These are phyloP conservation scores for Nannoperca australis DNA, from an alignment of 2,797 vertebrate species.

Conservation along the genomic window DNA sequence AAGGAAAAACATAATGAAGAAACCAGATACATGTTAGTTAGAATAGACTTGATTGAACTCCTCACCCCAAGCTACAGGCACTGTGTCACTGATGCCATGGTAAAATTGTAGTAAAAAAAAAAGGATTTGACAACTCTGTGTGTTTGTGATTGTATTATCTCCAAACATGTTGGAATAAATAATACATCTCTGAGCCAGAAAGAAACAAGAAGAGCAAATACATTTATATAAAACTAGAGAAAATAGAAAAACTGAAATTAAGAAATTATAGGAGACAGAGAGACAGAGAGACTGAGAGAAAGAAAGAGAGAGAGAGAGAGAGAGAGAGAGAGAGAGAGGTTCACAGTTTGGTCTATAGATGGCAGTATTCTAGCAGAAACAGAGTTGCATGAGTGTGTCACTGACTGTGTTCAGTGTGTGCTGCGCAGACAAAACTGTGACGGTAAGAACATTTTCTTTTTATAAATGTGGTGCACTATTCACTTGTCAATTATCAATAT, in stretches of 20 bases:
- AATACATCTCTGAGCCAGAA: not conserved
- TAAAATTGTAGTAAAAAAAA: not conserved
- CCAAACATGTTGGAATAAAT: not conserved
- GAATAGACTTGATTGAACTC: not conserved
- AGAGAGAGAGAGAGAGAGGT: slow-evolving; percentile 1
- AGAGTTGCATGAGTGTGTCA: slow-evolving; percentile 49
- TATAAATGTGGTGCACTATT: not conserved
- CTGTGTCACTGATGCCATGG: not conserved
- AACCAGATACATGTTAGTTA: not conserved
- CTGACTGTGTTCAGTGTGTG: slow-evolving; percentile 35
- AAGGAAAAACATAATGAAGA: too few relatives aligned
- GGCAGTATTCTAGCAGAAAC: slow-evolving; percentile 85
- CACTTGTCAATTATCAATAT: not conserved
- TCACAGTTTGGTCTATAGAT: slow-evolving; percentile 81
- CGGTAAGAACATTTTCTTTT: slow-evolving; percentile 48
- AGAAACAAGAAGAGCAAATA: not conserved
- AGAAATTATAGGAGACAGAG: not conserved
- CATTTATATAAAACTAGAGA: not conserved
- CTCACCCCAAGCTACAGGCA: not conserved
- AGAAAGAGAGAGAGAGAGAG: not conserved
- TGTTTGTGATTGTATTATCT: slow-evolving; percentile 18
- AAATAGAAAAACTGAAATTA: not conserved
- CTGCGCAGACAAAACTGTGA: slow-evolving; percentile 50
- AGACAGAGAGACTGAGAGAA: not conserved
- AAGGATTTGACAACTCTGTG: slow-evolving; percentile 13